Base-by-base conservation (phyloP, 2,888 invertebrate species). In the Coelogynopora nodosa region DNA sequence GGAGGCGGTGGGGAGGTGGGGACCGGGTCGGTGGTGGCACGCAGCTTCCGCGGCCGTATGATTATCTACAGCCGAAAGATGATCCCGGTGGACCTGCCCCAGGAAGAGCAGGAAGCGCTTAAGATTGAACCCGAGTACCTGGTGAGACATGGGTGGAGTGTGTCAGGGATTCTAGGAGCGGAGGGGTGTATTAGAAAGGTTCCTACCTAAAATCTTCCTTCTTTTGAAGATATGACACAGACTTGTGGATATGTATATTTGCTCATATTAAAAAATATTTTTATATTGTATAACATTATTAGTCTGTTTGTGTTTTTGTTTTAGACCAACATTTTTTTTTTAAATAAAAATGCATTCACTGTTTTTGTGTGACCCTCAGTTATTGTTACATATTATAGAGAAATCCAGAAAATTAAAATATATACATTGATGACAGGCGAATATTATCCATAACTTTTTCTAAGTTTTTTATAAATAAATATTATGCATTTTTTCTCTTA, bases 21-120 rank as follows among this genome's bases (percentile, higher is more conserved):
- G 94, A 0, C 94, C 95, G 97, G 96, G 85, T 96, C 96, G 49
- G 96, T 99, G 86, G 95, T 99, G 88, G 96, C 97, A 91, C 95
- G 96, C 92, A 96, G 97, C 1, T 99, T 99, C 92, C 93, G 97
- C 89, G 93, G 93, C 0, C 88, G 90, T 80, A 93, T 93, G 93
- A 90, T 91, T 82, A 92, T 93, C 84, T 93, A 91, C 89, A 90
- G 92, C 5, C 89, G 97, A 85, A 98, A 97, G 93, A 95, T 85
- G 30, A 88, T 88, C 10, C 84, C 85, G 83, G 87, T 86, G 26
- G 83, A 88, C 30, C 30, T 85, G 28, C 83, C 87, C 74, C 85
- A 86, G 84, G 88, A 82, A 29, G 88, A 88, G 23, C 85, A 86
- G 84, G 18, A 49, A 2, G 23, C 0, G 0, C 0, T 86, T 0